phyloP scores from a whole-genome alignment of 2,797 vertebrate species.

The Acrossocheilus fasciatus region DNA sequence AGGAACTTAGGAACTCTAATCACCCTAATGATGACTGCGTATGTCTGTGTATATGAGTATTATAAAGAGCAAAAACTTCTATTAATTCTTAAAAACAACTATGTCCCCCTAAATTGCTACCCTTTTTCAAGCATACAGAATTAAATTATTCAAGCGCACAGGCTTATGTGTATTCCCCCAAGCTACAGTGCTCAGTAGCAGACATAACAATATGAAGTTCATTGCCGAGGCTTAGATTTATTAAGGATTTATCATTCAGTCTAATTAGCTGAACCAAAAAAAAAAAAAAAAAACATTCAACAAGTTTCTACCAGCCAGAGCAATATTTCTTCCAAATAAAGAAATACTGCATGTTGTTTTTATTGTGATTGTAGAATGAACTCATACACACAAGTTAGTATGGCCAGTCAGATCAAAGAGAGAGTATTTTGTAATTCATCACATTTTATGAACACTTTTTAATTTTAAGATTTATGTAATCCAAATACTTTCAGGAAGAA shows the following conservation, averaged over 20 bases:
- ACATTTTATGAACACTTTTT: neutral
- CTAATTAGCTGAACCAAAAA: constrained; percentile 13
- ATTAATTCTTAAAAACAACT: constrained; percentile 20
- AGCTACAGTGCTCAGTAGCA: neutral
- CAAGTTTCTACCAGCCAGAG: neutral
- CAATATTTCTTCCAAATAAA: constrained; percentile 12
- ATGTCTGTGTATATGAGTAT: neutral
- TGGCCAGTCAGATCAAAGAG: neutral
- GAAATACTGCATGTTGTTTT: neutral
- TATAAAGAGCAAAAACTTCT: neutral
- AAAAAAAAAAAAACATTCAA: neutral
- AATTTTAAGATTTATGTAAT: neutral
- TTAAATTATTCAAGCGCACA: constrained; percentile 12
- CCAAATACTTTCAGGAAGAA: neutral
- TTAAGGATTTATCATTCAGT: constrained; percentile 20
- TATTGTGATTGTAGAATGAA: neutral
- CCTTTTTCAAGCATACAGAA: constrained; percentile 1
- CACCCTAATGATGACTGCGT: neutral
- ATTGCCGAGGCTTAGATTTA: neutral
- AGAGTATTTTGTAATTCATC: neutral
- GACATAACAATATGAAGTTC: constrained; percentile 4
- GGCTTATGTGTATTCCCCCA: neutral
- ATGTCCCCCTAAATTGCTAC: neutral
- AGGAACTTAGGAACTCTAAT: neutral
- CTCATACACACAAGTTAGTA: neutral